Conservation (phyloP, 2,797 vertebrate species). For the Perodicticus potto region DNA sequence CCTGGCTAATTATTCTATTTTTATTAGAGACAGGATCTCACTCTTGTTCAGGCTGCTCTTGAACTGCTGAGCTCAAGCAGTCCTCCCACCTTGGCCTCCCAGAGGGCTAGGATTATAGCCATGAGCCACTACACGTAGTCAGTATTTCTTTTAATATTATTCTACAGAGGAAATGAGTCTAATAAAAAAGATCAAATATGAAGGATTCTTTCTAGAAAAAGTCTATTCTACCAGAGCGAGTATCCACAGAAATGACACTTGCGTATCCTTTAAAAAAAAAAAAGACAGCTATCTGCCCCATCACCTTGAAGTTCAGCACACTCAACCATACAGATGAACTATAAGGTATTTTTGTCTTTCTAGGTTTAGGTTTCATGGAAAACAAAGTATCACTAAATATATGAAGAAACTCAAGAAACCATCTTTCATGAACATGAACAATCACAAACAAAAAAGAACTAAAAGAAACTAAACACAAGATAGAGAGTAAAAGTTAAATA, state of each 20-base stretch:
- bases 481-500: not conserved
- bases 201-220: not conserved
- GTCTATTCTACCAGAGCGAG: not conserved
- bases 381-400: not conserved
- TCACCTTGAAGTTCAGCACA: not conserved
- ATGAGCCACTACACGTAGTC: no score
- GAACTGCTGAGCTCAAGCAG: no score
- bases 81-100: no score
- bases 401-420: not conserved
- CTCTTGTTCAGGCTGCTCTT: no score
- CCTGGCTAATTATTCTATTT: no score
- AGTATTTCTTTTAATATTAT: not conserved
- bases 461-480: not conserved
- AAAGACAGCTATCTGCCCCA: not conserved
- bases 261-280: not conserved
- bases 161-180: not conserved
- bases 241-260: not conserved
- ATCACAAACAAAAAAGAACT: not conserved
- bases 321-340: not conserved
- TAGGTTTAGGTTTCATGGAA: constrained; percentile 4
- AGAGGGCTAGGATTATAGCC: no score
- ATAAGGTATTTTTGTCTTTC: not conserved
- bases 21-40: no score
- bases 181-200: not conserved
- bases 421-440: not conserved